Evolutionary conservation across 2,113 vertebrate genomes (phyloP).

Genomic region (Thunnus maccoyii): DNA sequence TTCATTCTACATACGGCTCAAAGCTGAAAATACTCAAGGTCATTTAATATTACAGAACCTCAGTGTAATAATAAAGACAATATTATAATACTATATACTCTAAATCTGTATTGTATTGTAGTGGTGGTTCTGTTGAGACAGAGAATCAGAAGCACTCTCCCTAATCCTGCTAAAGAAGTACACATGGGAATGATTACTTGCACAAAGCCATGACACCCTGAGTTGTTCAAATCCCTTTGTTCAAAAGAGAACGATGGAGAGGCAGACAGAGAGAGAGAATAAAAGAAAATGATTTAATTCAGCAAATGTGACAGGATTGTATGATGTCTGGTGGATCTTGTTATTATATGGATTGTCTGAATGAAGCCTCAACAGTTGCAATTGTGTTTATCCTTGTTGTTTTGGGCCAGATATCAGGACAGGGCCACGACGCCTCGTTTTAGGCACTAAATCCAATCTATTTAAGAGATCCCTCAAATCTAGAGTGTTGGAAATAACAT

Average conservation of each 20-base stretch:
- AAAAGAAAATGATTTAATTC: slow-evolving; percentile 68
- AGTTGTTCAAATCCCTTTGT: slow-evolving; percentile 79
- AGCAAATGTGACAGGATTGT: slow-evolving; percentile 66
- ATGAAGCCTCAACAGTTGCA: slow-evolving; percentile 19
- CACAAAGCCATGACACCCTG: slow-evolving; percentile 79
- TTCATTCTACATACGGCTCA: not conserved
- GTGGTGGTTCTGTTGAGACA: slow-evolving; percentile 58
- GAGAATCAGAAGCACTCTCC: slow-evolving; percentile 69
- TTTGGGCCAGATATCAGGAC: slow-evolving; percentile 25
- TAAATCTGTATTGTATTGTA: slow-evolving; percentile 41
- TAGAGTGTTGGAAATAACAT: slow-evolving; percentile 39
- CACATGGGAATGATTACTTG: slow-evolving; percentile 77
- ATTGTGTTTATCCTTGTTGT: slow-evolving; percentile 42
- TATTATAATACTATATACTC: slow-evolving; percentile 1
- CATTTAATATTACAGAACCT: slow-evolving; percentile 16
- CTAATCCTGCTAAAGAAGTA: slow-evolving; percentile 78
- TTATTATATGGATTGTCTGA: slow-evolving; percentile 58
- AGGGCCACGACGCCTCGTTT: not conserved
- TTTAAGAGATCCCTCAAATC: slow-evolving; percentile 38
- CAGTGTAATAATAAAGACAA: not conserved
- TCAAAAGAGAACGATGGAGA: slow-evolving; percentile 66
- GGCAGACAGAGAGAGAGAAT: slow-evolving; percentile 44
- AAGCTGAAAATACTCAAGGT: not conserved
- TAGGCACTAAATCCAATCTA: slow-evolving; percentile 27
- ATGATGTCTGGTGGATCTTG: slow-evolving; percentile 51